These are phyloP conservation scores for Caligus rogercresseyi DNA, from an alignment of 1,140 invertebrate genomes.

Conservation along the genomic window DNA sequence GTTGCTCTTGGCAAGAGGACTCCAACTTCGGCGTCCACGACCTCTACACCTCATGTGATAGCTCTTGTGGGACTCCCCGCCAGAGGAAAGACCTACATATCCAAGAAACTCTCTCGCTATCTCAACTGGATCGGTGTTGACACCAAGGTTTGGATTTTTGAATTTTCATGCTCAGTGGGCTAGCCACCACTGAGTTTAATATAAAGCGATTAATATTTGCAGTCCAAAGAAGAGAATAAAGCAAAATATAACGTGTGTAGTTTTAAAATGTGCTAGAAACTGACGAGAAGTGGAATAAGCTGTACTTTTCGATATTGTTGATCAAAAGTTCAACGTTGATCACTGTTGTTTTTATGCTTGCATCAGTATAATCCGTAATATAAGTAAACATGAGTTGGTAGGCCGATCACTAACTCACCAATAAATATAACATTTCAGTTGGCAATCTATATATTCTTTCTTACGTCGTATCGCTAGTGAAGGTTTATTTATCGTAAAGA, in stretches of 20 bases:
- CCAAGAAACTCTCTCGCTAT: slow-evolving; percentile 65
- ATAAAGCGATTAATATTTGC: background rate
- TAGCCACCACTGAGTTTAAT: background rate
- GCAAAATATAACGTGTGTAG: background rate
- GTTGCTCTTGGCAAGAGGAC: slow-evolving; percentile 5
- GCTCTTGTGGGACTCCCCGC: slow-evolving; percentile 79
- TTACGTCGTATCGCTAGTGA: too few species aligned
- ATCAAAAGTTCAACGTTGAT: background rate
- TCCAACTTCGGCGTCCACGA: slow-evolving; percentile 2
- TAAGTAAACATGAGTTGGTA: too few species aligned
- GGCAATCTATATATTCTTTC: too few species aligned
- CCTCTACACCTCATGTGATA: slow-evolving; percentile 50
- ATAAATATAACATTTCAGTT: too few species aligned
- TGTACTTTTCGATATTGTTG: background rate
- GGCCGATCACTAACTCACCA: too few species aligned
- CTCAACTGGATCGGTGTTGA: slow-evolving; percentile 77
- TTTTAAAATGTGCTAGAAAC: background rate
- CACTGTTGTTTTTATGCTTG: too few species aligned
- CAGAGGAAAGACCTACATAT: slow-evolving; percentile 72
- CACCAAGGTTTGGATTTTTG: slow-evolving; percentile 47
- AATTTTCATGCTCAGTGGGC: background rate
- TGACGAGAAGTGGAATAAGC: background rate
- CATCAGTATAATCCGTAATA: too few species aligned
- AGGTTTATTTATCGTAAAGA: too few species aligned
- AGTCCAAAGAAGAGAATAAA: background rate